Base-by-base conservation (phyloP, 2,888 invertebrate species). In the Aspidapion aeneum region DNA sequence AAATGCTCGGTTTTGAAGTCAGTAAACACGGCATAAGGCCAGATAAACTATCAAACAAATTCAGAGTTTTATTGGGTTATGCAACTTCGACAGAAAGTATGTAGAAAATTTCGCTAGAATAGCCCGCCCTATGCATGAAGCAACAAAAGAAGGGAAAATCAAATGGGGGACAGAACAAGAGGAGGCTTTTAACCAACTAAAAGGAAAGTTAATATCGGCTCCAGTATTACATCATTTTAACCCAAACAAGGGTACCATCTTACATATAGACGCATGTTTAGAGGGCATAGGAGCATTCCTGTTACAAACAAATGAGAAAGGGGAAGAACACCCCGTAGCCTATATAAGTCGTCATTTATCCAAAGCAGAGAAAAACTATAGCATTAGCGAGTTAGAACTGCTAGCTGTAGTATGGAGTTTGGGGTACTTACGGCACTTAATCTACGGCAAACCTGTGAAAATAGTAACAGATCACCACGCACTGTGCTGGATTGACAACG, bases 341-440 rank as follows among this genome's bases (percentile, higher is more conserved):
- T 35, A 35, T 35, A 12, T 35, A 2, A 18, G 55, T 18, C n/a
- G 55, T 1, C n/a, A 19, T 16, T 9, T 55, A 17, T 55, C 55
- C n/a, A 55, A 18, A 1, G 18, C 19, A 18, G 19, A 55, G n/a
- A 55, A 55, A 55, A 55, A 55, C 55, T 55, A 55, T 9, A 18
- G 19, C 9, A 55, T 55, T 16, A 17, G 17, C 55, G 55, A 18
- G 18, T 19, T 55, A 9, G 35, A 35, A 12, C 35, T 35, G 5
- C 12, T 35, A 35, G 35, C 35, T 7, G 35, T 35, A 50, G 60
- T 51, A 21, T 57, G 21, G 22, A 5, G 16, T 17, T 21, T 57
- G 21, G 18, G 57, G 9, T 57, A 57, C 18, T 17, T 22, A 2
- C 19, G 57, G 21, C 57, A 57, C 22, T n/a, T 57, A 57, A 57